Base-by-base conservation (phyloP, 2,113 vertebrate genomes). In the Oceanodroma tethys region DNA sequence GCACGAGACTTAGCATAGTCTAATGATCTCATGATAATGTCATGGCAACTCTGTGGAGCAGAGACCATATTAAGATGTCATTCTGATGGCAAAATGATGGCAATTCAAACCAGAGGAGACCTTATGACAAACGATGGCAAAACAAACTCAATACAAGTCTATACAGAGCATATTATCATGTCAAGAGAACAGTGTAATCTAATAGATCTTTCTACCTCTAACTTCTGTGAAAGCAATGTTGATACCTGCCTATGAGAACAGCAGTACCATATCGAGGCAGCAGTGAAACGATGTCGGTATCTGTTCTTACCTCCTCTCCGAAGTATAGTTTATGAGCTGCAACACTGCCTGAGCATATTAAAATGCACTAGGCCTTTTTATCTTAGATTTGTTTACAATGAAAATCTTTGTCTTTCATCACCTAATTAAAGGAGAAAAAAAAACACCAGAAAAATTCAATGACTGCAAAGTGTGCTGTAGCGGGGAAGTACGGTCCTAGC, bases 41-140 rank as follows among this genome's bases (percentile, higher is more conserved):
- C 96, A 93, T 72, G 65, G 88, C 86, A 97, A 91, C 94, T 95
- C 83, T 47, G 73, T 84, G 56, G 86, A 97, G 81, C 93, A 84
- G 67, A 90, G 91, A 91, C 93, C 90, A 15, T 97, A 97, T 97
- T 98, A 97, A 97, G 94, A 97, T 96, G 93, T 98, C 95, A 97
- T 88, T 95, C 92, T 98, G 94, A 97, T 88, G 94, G 89, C 83
- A 97, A 97, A 97, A 97, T 96, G 81, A 96, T 90, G 93, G 83
- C 95, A 97, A 94, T 95, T 95, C 80, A 66, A 89, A 91, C 81
- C 90, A 84, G 60, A 45, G 18, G 96, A 95, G 95, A 86, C 71
- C 92, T 93, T 70, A 88, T 97, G 96, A 96, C 83, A 95, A 91
- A 88, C 1, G 40, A 94, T 88, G 81, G 93, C 78, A 96, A 97